These are phyloP conservation scores for Cydia splendana DNA, from an alignment of 1,140 invertebrate genomes.

Conservation along the genomic window DNA sequence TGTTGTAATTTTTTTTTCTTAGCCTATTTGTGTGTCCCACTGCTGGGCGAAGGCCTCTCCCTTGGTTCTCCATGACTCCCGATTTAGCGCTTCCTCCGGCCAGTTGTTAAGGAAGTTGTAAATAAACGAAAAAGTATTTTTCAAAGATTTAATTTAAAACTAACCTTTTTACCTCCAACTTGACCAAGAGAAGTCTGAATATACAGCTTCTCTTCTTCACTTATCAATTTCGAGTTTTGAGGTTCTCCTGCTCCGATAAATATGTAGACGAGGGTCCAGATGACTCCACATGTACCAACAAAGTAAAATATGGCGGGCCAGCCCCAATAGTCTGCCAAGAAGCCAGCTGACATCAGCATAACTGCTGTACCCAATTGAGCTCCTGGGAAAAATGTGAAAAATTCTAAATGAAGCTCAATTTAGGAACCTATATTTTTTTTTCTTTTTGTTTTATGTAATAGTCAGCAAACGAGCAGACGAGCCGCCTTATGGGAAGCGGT, in stretches of 20 bases:
- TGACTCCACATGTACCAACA: conserved; percentile 81
- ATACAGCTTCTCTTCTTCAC: conserved; percentile 78
- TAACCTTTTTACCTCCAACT: conserved; percentile 60
- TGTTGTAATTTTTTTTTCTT: too few species aligned
- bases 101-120: too few species aligned
- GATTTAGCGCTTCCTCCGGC: too few species aligned
- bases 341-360: conserved; percentile 60
- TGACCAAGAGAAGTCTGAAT: conserved; percentile 77
- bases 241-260: conserved; percentile 83
- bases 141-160: too few species aligned
- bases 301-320: conserved; percentile 87
- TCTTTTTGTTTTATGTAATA: too few species aligned
- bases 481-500: too few species aligned
- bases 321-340: conserved; percentile 73
- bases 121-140: too few species aligned
- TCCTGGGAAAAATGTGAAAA: conserved; percentile 41
- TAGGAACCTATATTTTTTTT: too few species aligned
- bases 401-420: neutral
- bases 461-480: too few species aligned
- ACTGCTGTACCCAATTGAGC: conserved; percentile 55
- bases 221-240: conserved; percentile 77
- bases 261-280: conserved; percentile 82
- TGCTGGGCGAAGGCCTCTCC: too few species aligned
- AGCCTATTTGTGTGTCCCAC: too few species aligned
- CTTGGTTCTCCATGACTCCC: too few species aligned